Evolutionary conservation across 2,888 invertebrate genomes (phyloP).

Genomic region (Agrotis puta): DNA sequence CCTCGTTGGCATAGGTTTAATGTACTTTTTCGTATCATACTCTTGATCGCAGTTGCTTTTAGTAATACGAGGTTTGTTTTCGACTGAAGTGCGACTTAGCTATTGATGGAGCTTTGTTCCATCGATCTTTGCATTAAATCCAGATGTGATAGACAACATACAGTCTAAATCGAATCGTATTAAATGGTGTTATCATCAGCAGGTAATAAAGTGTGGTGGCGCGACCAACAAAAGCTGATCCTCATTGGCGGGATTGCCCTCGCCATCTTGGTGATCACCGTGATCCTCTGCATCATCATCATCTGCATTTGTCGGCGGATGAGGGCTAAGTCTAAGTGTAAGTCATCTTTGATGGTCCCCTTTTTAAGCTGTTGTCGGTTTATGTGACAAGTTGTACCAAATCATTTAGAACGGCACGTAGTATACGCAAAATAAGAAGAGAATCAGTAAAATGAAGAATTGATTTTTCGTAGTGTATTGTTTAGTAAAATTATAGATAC

Average conservation of each 20-base stretch:
- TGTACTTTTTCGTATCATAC: no score
- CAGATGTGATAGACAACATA: neutral
- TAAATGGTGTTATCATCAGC: slow-evolving; percentile 51
- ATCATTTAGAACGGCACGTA: neutral
- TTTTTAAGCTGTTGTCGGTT: slow-evolving; percentile 8
- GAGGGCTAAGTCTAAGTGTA: slow-evolving; percentile 95
- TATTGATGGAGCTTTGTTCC: no score
- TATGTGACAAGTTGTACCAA: slow-evolving; percentile 44
- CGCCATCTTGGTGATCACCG: slow-evolving; percentile 89
- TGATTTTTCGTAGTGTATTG: no score
- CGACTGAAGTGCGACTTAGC: no score
- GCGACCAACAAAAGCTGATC: slow-evolving; percentile 95
- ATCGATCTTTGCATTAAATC: neutral
- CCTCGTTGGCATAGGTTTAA: no score
- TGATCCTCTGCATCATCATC: slow-evolving; percentile 96
- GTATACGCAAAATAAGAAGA: neutral
- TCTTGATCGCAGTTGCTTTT: no score
- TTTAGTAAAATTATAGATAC: no score
- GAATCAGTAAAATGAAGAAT: no score
- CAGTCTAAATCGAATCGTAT: neutral
- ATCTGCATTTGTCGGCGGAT: slow-evolving; percentile 96
- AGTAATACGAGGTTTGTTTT: no score
- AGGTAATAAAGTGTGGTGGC: slow-evolving; percentile 96
- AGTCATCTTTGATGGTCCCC: slow-evolving; percentile 77
- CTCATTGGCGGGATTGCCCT: slow-evolving; percentile 92